These are phyloP conservation scores for Mustela erminea DNA, from an alignment of 2,797 vertebrate species.

Conservation along the genomic window DNA sequence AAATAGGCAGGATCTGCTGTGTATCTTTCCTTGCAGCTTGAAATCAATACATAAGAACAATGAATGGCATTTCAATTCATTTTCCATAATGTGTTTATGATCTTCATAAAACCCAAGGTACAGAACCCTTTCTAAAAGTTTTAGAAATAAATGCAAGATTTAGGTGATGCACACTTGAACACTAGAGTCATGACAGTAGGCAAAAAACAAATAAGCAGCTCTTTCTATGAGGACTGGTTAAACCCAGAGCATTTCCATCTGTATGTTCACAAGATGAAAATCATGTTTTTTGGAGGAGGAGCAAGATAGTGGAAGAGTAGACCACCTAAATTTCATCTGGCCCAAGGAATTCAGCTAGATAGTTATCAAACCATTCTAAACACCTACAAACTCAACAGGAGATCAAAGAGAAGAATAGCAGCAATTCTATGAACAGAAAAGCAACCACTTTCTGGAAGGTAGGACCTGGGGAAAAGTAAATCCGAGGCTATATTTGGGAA, in stretches of 20 bases:
- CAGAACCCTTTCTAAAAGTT: not conserved
- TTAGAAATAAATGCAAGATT: not conserved
- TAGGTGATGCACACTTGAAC: not conserved
- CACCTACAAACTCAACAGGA: too few relatives aligned
- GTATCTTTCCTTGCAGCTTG: not conserved
- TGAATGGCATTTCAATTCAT: not conserved
- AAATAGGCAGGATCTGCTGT: not conserved
- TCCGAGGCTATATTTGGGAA: too few relatives aligned
- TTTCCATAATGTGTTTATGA: not conserved
- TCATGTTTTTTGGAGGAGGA: not conserved
- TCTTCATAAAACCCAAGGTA: slow-evolving; percentile 20
- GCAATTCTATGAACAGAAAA: too few relatives aligned
- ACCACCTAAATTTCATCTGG: too few relatives aligned
- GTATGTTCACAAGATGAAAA: not conserved
- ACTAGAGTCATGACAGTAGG: not conserved
- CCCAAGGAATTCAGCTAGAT: too few relatives aligned
- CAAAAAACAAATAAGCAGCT: not conserved
- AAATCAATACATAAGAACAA: not conserved
- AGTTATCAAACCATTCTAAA: too few relatives aligned
- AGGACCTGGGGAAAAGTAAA: too few relatives aligned
- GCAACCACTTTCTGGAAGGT: too few relatives aligned
- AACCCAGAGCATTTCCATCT: not conserved
- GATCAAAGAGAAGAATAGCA: too few relatives aligned
- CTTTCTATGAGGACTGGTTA: not conserved
- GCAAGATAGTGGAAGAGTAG: too few relatives aligned